Evolutionary conservation across 2,888 invertebrate genomes (phyloP).

Genomic region (Eutolmus rufibarbis): DNA sequence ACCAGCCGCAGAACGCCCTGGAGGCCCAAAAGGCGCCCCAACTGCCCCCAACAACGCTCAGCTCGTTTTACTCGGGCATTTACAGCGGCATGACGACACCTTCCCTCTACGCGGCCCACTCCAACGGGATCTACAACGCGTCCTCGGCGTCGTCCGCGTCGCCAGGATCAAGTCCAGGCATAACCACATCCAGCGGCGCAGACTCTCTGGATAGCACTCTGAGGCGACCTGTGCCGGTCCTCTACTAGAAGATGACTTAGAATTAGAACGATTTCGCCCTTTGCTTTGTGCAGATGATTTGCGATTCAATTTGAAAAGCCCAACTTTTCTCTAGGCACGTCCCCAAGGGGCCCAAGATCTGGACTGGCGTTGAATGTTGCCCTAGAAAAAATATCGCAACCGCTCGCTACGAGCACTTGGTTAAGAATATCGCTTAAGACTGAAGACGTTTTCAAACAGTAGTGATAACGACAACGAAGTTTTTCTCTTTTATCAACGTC

Average conservation of each 20-base stretch:
- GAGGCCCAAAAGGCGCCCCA: constrained; percentile 61
- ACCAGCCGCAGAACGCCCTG: constrained; percentile 57
- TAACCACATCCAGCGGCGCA: constrained; percentile 55
- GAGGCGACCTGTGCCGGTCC: constrained; percentile 61
- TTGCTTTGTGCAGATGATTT: background rate
- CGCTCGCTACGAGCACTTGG: too few relatives aligned
- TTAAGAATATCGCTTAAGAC: background rate
- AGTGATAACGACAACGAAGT: background rate
- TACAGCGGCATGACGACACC: constrained; percentile 62
- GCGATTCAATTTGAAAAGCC: background rate
- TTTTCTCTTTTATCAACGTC: background rate
- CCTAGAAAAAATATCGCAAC: too few relatives aligned
- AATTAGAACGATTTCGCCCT: background rate
- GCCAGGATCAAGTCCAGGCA: constrained; percentile 61
- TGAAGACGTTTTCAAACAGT: background rate
- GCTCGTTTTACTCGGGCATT: constrained; percentile 62
- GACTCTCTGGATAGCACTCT: constrained; percentile 60
- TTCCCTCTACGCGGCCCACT: constrained; percentile 61
- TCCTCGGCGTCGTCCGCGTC: constrained; percentile 59
- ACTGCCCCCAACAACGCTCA: constrained; percentile 59
- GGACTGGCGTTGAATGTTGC: background rate
- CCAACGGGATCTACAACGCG: constrained; percentile 61
- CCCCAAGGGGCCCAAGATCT: background rate
- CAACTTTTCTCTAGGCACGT: background rate
- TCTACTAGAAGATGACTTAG: constrained; percentile 54